Percentiles rank a stretch among this genome's conserved stretches.
Conservation (phyloP, 2,888 invertebrate genomes). For the Drosophila kokeensis region DNA sequence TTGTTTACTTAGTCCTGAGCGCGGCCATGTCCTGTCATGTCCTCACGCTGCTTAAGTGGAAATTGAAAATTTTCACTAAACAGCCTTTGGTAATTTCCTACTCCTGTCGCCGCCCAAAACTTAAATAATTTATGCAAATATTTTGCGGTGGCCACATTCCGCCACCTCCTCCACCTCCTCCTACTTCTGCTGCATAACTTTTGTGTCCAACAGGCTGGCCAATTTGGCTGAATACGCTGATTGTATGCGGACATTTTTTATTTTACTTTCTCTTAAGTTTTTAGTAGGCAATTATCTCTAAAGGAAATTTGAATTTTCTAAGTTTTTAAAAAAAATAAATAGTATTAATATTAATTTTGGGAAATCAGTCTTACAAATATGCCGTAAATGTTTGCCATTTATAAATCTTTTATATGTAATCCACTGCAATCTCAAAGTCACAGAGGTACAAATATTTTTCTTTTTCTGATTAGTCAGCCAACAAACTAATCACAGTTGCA, state of each 20-base stretch:
- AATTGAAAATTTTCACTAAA: constrained; percentile 77
- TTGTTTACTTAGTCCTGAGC: constrained; percentile 69
- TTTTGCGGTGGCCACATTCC: constrained; percentile 49
- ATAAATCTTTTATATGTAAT: neutral
- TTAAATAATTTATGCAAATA: constrained; percentile 77
- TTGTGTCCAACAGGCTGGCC: constrained; percentile 45
- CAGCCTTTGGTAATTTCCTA: constrained; percentile 57
- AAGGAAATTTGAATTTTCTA: neutral
- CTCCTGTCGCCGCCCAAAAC: constrained; percentile 48
- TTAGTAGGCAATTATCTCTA: constrained; percentile 37
- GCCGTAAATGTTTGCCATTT: neutral
- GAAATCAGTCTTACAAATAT: neutral
- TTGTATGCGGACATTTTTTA: constrained; percentile 36
- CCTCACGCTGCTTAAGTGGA: constrained; percentile 58
- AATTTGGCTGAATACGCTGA: constrained; percentile 40
- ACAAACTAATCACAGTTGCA: neutral
- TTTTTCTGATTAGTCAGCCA: too few species aligned
- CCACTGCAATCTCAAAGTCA: too few species aligned
- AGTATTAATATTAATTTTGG: neutral
- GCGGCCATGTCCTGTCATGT: constrained; percentile 34
- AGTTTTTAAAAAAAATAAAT: neutral
- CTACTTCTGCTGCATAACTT: constrained; percentile 56
- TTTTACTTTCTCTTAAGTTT: constrained; percentile 7
- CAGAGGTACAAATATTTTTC: too few species aligned
- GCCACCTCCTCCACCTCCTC: too few species aligned